These are phyloP conservation scores for Branchinecta sandiegonensis DNA, from an alignment of 2,888 invertebrate species.

Conservation along the genomic window DNA sequence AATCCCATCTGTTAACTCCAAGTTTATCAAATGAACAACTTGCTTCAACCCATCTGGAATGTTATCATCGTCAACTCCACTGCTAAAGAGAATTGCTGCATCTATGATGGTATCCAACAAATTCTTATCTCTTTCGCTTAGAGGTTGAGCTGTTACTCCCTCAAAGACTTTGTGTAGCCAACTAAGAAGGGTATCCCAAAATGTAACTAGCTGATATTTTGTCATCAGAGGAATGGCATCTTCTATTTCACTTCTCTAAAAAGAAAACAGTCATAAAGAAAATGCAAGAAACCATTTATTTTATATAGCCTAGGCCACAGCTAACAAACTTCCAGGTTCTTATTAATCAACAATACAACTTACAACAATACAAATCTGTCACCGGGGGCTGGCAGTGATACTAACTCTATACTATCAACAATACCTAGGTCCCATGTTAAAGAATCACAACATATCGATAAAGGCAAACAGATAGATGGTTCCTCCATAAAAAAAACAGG, in stretches of 20 bases:
- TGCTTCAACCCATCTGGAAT: background rate
- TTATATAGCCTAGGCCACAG: too few species aligned
- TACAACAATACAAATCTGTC: too few species aligned
- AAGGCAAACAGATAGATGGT: too few species aligned
- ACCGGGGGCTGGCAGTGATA: too few species aligned
- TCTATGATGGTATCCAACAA: background rate
- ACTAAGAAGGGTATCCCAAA: constrained; percentile 1
- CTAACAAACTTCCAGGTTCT: too few species aligned
- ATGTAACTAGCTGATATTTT: background rate
- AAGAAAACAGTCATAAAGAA: background rate
- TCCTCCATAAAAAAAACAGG: too few species aligned
- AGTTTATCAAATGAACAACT: background rate
- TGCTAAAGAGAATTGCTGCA: background rate
- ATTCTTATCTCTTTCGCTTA: background rate
- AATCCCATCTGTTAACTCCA: background rate
- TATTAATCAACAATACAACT: too few species aligned
- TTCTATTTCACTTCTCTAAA: constrained; percentile 3
- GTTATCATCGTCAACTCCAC: background rate
- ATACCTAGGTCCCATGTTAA: too few species aligned
- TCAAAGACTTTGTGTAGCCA: background rate
- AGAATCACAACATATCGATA: too few species aligned
- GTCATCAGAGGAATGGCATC: background rate
- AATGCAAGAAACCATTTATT: too few species aligned
- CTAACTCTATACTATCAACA: too few species aligned
- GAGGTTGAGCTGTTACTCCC: background rate